Evolutionary conservation across 1,140 invertebrate genomes (phyloP), one percentile per base, ranked within the genome.

Genomic region (Drosophila parabipectinata): DNA sequence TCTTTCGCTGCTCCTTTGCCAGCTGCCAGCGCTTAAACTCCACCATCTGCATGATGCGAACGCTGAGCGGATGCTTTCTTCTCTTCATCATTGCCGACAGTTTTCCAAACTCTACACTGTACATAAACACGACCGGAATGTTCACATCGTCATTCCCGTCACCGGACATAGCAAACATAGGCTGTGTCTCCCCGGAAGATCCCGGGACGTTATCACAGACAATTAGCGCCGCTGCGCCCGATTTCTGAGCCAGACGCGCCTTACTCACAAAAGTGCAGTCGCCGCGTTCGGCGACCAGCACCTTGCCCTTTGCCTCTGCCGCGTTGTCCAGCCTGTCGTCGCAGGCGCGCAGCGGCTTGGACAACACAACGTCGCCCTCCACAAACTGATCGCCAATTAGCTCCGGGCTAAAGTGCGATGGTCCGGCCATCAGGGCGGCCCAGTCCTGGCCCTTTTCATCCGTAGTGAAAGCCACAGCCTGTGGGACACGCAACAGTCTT

Each of bases 251-350:
- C 83, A 95, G 93, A 41, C 97, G 94, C 7, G 97, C 97, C 94
- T 99, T 99, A 74, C 99, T 97, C 10, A 98, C 95, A 92, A 99
- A 99, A 93, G 98, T 98, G 92, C 98, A 99, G 79, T 96, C 95
- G 0, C 98, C 98, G 24, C 98, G 93, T 85, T 96, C 94, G 45
- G 98, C 95, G 6, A 99, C 93, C 0, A 94, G 97, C 80, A 99
- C 97, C 77, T 96, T 96, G 5, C 95, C 96, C 54, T 92, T 92
- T 0, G 98, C 79, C 18, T 93, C 92, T 1, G 93, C 90, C 0
- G 91, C 84, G 90, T 98, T 96, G 10, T 92, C 52, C 6, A 91
- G 52, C 41, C 34, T 32, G 26, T 81, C 75, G 10, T 81, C 4
- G 88, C 92, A 93, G 97, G 99, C 8, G 94, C 94, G 92, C 4